Evolutionary conservation across 2,888 invertebrate genomes (phyloP).

Genomic region (Eupithecia inturbata): DNA sequence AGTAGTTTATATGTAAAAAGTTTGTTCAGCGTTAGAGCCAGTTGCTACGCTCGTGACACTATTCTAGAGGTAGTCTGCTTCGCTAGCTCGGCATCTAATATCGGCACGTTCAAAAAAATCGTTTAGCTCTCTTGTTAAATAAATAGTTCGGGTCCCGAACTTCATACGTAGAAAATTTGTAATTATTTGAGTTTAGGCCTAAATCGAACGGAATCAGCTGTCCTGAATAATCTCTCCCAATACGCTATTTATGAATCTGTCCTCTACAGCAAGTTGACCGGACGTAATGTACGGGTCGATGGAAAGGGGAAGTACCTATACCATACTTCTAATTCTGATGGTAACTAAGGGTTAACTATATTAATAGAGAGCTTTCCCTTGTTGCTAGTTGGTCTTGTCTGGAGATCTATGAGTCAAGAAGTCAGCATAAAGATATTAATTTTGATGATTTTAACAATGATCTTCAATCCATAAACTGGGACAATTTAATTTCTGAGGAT

Average conservation of each 20-base stretch:
- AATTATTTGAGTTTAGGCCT: not conserved
- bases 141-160: not conserved
- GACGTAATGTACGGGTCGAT: slow-evolving; percentile 40
- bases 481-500: too few species aligned
- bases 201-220: slow-evolving; percentile 14
- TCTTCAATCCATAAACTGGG: too few species aligned
- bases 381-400: not conserved
- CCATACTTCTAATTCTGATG: slow-evolving; percentile 32
- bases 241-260: slow-evolving; percentile 42
- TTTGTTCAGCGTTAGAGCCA: too few species aligned
- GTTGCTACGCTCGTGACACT: too few species aligned
- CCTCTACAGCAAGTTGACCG: slow-evolving; percentile 49
- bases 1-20: too few species aligned
- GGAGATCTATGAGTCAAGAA: not conserved
- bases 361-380: not conserved
- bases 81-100: not conserved
- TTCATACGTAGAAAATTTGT: not conserved
- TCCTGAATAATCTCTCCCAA: slow-evolving; percentile 3
- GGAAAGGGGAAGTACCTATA: slow-evolving; percentile 36
- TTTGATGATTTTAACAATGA: too few species aligned
- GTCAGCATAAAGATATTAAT: too few species aligned
- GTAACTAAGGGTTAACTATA: slow-evolving; percentile 6
- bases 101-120: not conserved
- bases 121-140: not conserved
- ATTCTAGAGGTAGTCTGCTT: too few species aligned